Base-by-base conservation (phyloP, 2,888 invertebrate species). In the Palloptera scutellata region DNA sequence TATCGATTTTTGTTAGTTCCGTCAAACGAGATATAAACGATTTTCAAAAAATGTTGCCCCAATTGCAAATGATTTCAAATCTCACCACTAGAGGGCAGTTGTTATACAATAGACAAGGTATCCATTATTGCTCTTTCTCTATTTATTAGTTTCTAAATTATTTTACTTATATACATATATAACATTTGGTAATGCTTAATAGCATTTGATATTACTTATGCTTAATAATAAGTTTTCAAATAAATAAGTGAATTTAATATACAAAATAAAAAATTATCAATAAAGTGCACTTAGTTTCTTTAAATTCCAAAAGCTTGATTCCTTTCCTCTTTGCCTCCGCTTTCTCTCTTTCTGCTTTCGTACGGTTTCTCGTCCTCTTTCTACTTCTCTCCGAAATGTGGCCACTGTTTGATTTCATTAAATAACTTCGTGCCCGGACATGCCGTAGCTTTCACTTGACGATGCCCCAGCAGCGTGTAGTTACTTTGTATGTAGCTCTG, bases 381-480 rank as follows among this genome's bases (percentile, higher is more conserved):
- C 13, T 30, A 6, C 15, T n/a, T n/a, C 45, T 59, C 17, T n/a
- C 10, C 41, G 64, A 81, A 87, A 71, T 89, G 86, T 0, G 87
- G 84, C 91, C 91, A 91, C 0, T 83, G 86, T 10, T 86, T 81
- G 17, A 91, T 88, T 68, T 88, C 87, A 6, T 85, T 73, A 68
- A 86, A 86, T 0, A 91, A 83, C 0, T 86, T 84, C 12, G 85
- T 84, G 0, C 91, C 91, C 0, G 91, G 91, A 71, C 91, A 91
- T 71, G 88, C 88, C 0, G 91, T 91, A 5, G 80, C 79, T 61
- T 85, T 78, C 0, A 86, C 87, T 76, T 88, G 87, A 52, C 87
- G 81, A 80, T 91, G 91, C 0, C 90, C 91, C 1, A 89, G 83
- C 30, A 91, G 81, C 60, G 84, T 86, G 79, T 90, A 67, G 41